Percentiles rank a stretch among this genome's conserved stretches.
These are phyloP conservation scores for Amaurobius ferox DNA, from an alignment of 2,888 invertebrate genomes.

Conservation along the genomic window DNA sequence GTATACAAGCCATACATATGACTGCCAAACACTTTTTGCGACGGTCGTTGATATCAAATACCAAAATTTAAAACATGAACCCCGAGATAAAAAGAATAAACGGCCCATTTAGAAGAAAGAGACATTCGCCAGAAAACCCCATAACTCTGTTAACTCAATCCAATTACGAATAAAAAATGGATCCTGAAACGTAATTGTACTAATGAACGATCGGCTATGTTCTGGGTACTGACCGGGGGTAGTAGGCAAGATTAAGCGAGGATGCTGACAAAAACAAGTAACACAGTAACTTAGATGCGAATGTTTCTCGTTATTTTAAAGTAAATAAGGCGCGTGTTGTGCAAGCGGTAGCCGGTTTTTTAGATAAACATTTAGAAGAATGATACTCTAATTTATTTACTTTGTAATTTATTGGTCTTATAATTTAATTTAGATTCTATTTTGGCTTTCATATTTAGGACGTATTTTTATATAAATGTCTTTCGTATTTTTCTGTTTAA, in stretches of 20 bases:
- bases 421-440: too few relatives aligned
- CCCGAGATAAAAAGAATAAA: neutral
- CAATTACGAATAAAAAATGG: constrained; percentile 67
- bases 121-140: constrained; percentile 61
- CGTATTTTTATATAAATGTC: too few relatives aligned
- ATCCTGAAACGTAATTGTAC: constrained; percentile 51
- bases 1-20: too few relatives aligned
- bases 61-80: neutral
- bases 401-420: too few relatives aligned
- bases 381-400: too few relatives aligned
- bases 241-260: constrained; percentile 12
- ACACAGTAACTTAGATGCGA: neutral
- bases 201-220: constrained; percentile 58
- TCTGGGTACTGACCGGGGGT: neutral
- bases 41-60: too few relatives aligned
- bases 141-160: constrained; percentile 59
- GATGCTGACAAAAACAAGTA: neutral
- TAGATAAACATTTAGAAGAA: too few relatives aligned
- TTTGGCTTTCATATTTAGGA: too few relatives aligned
- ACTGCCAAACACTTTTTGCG: too few relatives aligned
- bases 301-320: neutral
- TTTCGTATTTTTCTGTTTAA: too few relatives aligned
- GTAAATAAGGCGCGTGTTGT: too few relatives aligned
- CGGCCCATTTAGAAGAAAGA: neutral
- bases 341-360: too few relatives aligned